phyloP scores from a whole-genome alignment of 2,113 vertebrate species.

The Haemorhous mexicanus region DNA sequence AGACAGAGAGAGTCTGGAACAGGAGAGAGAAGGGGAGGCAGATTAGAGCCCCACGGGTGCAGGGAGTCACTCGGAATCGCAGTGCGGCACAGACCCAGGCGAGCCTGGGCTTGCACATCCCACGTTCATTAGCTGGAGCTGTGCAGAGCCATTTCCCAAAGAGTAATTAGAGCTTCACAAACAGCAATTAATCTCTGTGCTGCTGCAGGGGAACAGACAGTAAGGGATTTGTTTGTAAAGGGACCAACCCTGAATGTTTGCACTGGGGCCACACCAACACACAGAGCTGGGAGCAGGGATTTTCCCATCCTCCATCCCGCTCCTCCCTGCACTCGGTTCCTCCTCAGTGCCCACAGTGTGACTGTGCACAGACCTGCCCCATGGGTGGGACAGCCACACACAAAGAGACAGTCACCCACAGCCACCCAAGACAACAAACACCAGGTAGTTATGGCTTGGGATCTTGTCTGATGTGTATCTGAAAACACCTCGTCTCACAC shows the following conservation, averaged over 20 bases:
- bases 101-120: neutral
- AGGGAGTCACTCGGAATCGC: neutral
- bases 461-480: neutral
- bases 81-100: neutral
- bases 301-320: rapidly evolving
- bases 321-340: neutral
- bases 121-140: neutral
- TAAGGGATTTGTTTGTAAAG: neutral
- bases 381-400: neutral
- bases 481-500: neutral
- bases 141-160: neutral
- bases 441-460: neutral
- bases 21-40: neutral
- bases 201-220: neutral
- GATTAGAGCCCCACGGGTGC: neutral
- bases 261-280: neutral
- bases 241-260: neutral
- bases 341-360: neutral
- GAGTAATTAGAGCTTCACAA: neutral
- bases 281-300: neutral
- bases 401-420: neutral
- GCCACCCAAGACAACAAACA: neutral
- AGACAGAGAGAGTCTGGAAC: constrained; percentile 90
- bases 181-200: neutral
- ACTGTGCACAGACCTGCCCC: neutral